Base-by-base conservation (phyloP, 1,140 invertebrate genomes). In the Saccostrea glomerata region DNA sequence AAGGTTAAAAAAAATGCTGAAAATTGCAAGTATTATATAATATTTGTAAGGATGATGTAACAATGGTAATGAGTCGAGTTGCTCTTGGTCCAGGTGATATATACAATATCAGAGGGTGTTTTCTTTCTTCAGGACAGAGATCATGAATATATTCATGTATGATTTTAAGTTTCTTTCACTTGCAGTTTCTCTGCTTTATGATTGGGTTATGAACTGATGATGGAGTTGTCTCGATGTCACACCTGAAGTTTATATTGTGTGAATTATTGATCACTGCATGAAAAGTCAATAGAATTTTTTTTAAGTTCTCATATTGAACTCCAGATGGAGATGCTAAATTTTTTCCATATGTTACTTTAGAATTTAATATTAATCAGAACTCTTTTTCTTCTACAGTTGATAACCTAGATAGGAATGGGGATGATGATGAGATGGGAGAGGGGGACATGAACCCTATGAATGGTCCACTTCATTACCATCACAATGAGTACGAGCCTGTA, bases 401-500 rank as follows among this genome's bases (percentile, higher is more conserved):
- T 17, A 36, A 36, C 30, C 25, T 77, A 15, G 11, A 77, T 25
- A 77, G 13, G 23, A 36, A 36, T 13, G 6, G n/a, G 25, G 70
- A 77, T 23, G 70, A 36, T 25, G 70, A 77, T 15, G 70, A 77
- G 23, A 6, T 36, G 7, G 23, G 7, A 0, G 70, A 77, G 70
- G 25, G 9, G 9, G 70, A 77, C 4, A 77, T 77, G 60, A 66
- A 66, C 23, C 60, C 60, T n/a, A 66, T 66, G 70, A 30, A 30
- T 15, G 88, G 85, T 23, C 88, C 89, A 47, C 89, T 86, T 7
- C 86, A 89, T 63, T 36, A 55, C 23, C 82, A 91, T 11, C 92
- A 92, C 86, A 89, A 91, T 83, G 86, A 89, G 40, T 85, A 90
- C 70, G 90, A 92, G 23, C 90, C 91, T 13, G 77, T 92, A n/a